phyloP scores from a whole-genome alignment of 2,797 vertebrate species.

The Bradypodion ventrale region DNA sequence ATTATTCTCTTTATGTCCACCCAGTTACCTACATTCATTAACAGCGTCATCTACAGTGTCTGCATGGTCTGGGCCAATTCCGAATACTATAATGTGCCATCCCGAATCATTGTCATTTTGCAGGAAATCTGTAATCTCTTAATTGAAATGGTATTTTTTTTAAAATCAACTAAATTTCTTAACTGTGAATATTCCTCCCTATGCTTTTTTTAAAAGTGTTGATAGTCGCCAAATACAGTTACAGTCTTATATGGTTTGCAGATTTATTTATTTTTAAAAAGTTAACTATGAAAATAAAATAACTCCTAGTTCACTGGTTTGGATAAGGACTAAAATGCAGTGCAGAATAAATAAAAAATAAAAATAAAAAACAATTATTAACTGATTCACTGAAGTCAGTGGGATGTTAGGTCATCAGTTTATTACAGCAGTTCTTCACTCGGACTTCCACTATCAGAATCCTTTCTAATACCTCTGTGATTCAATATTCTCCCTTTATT shows the following conservation, averaged over 20 bases:
- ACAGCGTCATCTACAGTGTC: slow-evolving; percentile 69
- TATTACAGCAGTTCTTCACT: too few species aligned
- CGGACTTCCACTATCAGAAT: too few species aligned
- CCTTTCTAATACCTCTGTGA: too few species aligned
- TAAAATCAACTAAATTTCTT: background rate
- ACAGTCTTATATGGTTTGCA: background rate
- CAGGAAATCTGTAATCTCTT: slow-evolving; percentile 82
- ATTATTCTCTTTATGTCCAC: background rate
- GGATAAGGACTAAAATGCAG: background rate
- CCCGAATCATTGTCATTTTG: slow-evolving; percentile 72
- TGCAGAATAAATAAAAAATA: background rate
- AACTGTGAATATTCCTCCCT: background rate
- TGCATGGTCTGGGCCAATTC: slow-evolving; percentile 74
- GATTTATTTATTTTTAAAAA: background rate
- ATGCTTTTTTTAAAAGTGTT: background rate
- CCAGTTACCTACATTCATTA: slow-evolving; percentile 69
- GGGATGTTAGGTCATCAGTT: background rate
- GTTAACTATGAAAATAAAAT: background rate
- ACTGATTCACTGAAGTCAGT: background rate
- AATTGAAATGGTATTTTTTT: slow-evolving; percentile 74
- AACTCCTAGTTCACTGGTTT: background rate
- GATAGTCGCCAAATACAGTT: background rate
- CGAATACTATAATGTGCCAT: slow-evolving; percentile 70
- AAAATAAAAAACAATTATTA: too few species aligned
- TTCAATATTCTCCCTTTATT: too few species aligned